A percentile compares a stretch with the other conserved stretches of the same genome.
Evolutionary conservation across 2,113 vertebrate species (phyloP).

Genomic region (Pleuronectes platessa): DNA sequence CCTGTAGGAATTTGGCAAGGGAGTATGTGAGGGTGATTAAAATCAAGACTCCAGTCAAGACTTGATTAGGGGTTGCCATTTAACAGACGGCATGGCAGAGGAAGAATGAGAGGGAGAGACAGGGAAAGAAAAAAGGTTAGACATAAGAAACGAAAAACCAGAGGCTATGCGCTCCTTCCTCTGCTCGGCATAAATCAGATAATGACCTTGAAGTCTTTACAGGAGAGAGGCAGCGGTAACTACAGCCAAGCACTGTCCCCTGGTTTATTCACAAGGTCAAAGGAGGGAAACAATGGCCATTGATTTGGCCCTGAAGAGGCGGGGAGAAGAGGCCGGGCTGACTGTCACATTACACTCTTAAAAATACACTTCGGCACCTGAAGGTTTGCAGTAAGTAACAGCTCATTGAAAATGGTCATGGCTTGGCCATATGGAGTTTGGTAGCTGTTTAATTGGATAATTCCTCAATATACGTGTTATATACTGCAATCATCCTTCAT

Average conservation of each 20-base stretch:
- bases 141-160: slow-evolving; percentile 61
- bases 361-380: slow-evolving; percentile 16
- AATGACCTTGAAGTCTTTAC: slow-evolving; percentile 82
- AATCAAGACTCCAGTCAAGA: slow-evolving; percentile 80
- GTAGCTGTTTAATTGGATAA: neutral
- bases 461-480: neutral
- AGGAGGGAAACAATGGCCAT: slow-evolving; percentile 80
- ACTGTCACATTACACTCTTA: slow-evolving; percentile 61
- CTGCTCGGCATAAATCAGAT: slow-evolving; percentile 74
- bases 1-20: slow-evolving; percentile 86
- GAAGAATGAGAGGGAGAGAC: slow-evolving; percentile 45
- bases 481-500: neutral
- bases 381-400: neutral
- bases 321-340: slow-evolving; percentile 38
- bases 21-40: slow-evolving; percentile 80
- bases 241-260: slow-evolving; percentile 72
- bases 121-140: slow-evolving; percentile 45
- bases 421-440: neutral
- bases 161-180: slow-evolving; percentile 69
- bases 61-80: slow-evolving; percentile 84
- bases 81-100: slow-evolving; percentile 55
- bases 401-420: neutral
- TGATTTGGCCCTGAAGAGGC: slow-evolving; percentile 76
- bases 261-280: slow-evolving; percentile 78
- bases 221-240: slow-evolving; percentile 68